Base-by-base conservation (phyloP, 2,888 invertebrate genomes). In the Drosophila villosipedis region DNA sequence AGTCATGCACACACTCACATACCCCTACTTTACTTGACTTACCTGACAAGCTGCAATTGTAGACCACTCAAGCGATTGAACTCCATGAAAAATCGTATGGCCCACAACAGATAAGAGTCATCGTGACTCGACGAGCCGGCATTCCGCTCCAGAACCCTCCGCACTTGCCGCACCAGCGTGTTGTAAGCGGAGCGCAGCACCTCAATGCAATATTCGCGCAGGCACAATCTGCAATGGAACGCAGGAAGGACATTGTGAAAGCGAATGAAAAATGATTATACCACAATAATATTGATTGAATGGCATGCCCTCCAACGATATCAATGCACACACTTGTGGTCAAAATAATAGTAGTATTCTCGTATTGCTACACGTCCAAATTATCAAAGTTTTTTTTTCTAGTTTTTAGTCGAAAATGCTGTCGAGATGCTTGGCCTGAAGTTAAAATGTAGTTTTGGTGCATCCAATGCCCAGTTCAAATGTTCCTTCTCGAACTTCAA, bases 11-110 rank as follows among this genome's bases (percentile, higher is more conserved):
- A 60, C 55, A 41, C 30, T 39, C 41, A 39, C 43, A 55, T 49
- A 43, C 22, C 16, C 4, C 47, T 28, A 53, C 22, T 59, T 30
- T 57, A 91, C 31, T 22, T 25, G 31, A 43, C 92, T 94, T 94
- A 97, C 97, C 98, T 97, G 82, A 99, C 96, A 85, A 97, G 95
- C 93, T 98, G 97, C 79, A 98, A 96, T 94, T 97, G 95, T 92
- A 97, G 97, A 90, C 97, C 96, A 93, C 97, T 96, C 88, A 96
- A 95, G 80, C 99, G 95, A 94, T 98, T 99, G 94, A 99, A 99
- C 93, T 98, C 98, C 98, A 99, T 98, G 93, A 99, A 99, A 94
- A 99, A 99, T 91, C 96, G 96, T 83, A 99, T 94, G 10, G 97
- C 96, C 98, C 98, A 99, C 76, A 99, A 94, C 93, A 98, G 98